A percentile compares a stretch with the other conserved stretches of the same genome.
phyloP scores from a whole-genome alignment of 2,888 invertebrate species.

The Xestia xanthographa region DNA sequence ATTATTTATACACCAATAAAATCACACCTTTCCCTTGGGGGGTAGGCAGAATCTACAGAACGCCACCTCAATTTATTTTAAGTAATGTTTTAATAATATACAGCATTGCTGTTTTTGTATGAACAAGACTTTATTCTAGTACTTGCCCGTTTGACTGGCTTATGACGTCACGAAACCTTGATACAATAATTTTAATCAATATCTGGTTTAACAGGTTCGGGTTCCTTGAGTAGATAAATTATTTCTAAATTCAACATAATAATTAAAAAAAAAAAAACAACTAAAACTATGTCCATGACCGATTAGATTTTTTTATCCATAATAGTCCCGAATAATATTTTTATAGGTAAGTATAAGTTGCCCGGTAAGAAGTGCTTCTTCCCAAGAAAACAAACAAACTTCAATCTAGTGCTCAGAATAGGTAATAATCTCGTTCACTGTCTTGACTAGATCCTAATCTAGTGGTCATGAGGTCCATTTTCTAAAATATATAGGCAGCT shows the following conservation, averaged over 20 bases:
- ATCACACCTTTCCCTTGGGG: background rate
- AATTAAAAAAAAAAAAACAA: background rate
- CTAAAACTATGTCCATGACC: background rate
- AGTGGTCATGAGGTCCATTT: too few relatives aligned
- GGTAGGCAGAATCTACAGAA: background rate
- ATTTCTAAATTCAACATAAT: background rate
- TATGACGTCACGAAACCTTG: conserved; percentile 33
- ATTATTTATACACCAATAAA: background rate
- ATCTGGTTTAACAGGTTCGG: background rate
- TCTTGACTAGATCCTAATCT: too few relatives aligned
- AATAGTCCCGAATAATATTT: too few relatives aligned
- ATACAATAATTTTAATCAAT: background rate
- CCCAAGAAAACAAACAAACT: too few relatives aligned
- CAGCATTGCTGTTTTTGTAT: conserved; percentile 2
- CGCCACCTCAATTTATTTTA: background rate
- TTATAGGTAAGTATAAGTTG: too few relatives aligned
- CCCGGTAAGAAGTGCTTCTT: too few relatives aligned
- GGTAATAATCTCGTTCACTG: too few relatives aligned
- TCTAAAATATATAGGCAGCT: too few relatives aligned
- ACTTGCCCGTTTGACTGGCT: conserved; percentile 19
- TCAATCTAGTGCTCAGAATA: too few relatives aligned
- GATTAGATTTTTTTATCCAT: too few relatives aligned
- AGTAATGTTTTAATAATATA: background rate
- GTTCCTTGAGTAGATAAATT: background rate
- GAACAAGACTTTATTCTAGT: conserved; percentile 29